These are phyloP conservation scores for Drosophila prolongata DNA, from an alignment of 2,888 invertebrate genomes.

Conservation along the genomic window DNA sequence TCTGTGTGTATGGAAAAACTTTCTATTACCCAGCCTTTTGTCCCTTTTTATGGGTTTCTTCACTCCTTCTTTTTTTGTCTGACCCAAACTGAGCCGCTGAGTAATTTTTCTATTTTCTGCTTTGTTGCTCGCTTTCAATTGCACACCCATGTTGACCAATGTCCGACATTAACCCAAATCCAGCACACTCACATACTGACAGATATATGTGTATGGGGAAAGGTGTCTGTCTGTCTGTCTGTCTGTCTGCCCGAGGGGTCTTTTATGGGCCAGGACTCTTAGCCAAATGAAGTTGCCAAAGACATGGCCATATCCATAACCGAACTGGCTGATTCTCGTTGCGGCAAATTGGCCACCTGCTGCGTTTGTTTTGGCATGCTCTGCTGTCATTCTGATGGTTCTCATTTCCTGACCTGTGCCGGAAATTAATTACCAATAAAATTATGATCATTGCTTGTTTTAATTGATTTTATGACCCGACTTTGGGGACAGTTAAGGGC, in stretches of 20 bases:
- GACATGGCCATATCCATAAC: conserved; percentile 29
- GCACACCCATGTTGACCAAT: conserved; percentile 78
- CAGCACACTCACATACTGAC: conserved; percentile 32
- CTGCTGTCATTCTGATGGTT: conserved; percentile 37
- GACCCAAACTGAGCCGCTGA: conserved; percentile 51
- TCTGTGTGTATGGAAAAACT: conserved; percentile 2
- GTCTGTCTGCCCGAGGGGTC: conserved; percentile 34
- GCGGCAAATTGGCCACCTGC: conserved; percentile 60
- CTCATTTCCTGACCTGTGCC: conserved; percentile 42
- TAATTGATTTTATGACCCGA: conserved; percentile 51
- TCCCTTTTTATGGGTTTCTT: conserved; percentile 39
- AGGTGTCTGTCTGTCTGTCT: conserved; percentile 22
- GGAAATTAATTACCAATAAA: conserved; percentile 70
- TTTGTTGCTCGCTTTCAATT: conserved; percentile 71
- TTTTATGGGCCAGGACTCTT: conserved; percentile 54
- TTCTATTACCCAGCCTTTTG: conserved; percentile 1
- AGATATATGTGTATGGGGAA: conserved; percentile 1
- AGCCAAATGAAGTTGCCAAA: conserved; percentile 68
- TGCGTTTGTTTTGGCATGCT: conserved; percentile 46
- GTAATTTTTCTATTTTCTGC: conserved; percentile 79
- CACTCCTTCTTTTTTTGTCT: conserved; percentile 33
- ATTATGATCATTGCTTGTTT: conserved; percentile 48
- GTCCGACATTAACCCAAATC: conserved; percentile 78
- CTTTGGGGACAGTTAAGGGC: conserved; percentile 6
- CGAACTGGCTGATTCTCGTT: conserved; percentile 13